These are phyloP conservation scores for Smutsia gigantea DNA, from an alignment of 2,797 vertebrate species.

Conservation along the genomic window DNA sequence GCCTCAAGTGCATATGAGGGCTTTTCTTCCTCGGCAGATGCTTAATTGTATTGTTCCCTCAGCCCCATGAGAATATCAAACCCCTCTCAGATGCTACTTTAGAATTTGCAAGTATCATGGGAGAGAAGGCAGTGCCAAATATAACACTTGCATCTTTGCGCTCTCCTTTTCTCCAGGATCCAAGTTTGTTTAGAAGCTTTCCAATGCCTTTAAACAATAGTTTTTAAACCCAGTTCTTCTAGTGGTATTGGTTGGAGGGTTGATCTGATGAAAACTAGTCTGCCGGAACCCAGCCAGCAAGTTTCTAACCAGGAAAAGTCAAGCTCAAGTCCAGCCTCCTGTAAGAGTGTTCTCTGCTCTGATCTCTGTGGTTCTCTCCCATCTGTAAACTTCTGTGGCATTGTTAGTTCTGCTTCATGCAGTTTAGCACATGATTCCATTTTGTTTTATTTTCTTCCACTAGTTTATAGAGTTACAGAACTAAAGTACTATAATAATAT, in stretches of 20 bases:
- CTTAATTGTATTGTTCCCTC: not conserved
- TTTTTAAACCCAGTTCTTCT: not conserved
- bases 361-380: not conserved
- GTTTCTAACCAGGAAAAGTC: not conserved
- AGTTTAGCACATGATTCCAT: not conserved
- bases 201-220: not conserved
- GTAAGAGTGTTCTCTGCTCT: not conserved
- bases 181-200: not conserved
- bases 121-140: not conserved
- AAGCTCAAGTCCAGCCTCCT: not conserved
- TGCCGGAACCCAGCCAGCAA: not conserved
- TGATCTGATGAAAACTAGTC: not conserved
- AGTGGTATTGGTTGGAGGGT: not conserved
- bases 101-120: not conserved
- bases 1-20: not conserved
- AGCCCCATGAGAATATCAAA: not conserved
- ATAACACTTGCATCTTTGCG: not conserved
- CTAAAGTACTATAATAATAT: not conserved
- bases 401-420: not conserved
- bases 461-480: slow-evolving; percentile 32
- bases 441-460: not conserved
- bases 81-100: not conserved
- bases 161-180: not conserved
- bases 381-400: not conserved
- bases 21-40: not conserved